Base-by-base conservation (phyloP, 1,140 invertebrate species). In the Phymastichus coffea region DNA sequence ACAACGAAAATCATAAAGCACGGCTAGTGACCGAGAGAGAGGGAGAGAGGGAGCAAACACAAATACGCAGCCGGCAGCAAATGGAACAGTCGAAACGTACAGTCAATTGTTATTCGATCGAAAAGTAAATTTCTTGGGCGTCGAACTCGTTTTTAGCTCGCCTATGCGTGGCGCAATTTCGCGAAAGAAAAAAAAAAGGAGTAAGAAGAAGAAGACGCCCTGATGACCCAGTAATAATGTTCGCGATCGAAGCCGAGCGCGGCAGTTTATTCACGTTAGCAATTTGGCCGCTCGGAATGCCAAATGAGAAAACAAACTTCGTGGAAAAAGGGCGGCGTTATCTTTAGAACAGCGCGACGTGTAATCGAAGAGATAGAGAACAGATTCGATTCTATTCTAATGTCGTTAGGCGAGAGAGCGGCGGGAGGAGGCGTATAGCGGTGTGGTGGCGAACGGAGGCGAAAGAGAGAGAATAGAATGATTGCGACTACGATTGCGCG, bases 301-400 rank as follows among this genome's bases (percentile, higher is more conserved):
- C 30, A 38, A 38, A 38, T 25, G 33, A 37, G 48, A 51, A 51
- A 38, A 51, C 33, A 51, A 51, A 51, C 12, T 51, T 23, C 10
- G 15, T 10, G 15, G 35, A 37, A 14, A 37, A 37, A 37, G n/a
- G 1, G 33, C 33, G 15, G 33, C 2, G 33, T 25, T 51, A 51
- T 51, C 35, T 51, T 51, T 51, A 38, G 48, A 48, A 19, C n/a
- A 41, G 28, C 28, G 35, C 28, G 6, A 30, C 33, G 19, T 51
- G 48, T 51, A 51, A 51, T 51, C 25, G 33, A 35, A 51, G 48
- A 22, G 48, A 51, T 51, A 38, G 22, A 49, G 22, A 10, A 22
- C 37, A 38, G 20, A 51, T 37, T 53, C 51, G 51, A 53, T 53
- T 53, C 51, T 53, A 53, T 53, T 53, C 51, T 53, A 53, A 53